Base-by-base conservation (phyloP, 2,113 vertebrate genomes). In the Typhlomys cinereus region DNA sequence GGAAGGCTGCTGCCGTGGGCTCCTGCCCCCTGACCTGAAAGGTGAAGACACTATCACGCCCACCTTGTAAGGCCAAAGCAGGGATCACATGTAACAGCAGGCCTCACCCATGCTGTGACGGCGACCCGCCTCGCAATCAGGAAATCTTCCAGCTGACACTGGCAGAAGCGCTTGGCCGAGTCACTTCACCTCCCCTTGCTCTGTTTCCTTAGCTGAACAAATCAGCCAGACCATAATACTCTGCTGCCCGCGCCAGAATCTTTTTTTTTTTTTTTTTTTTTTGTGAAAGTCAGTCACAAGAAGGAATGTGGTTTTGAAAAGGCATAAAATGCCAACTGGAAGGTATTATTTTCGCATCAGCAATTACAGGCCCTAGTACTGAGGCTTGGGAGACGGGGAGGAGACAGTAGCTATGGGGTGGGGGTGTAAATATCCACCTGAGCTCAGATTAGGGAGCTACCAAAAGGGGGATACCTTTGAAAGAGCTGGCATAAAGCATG, bases 291-390 rank as follows among this genome's bases (percentile, higher is more conserved):
- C 67, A 34, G 18, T 52, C 31, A 69, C 57, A 74, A 67, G 57
- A 76, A 34, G 3, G 46, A 94, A 89, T 88, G 34, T 64, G 59
- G 34, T 91, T 92, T 82, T 92, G 73, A 90, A 95, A 95, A 91
- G 76, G 76, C 52, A 61, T 61, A 36, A 85, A 75, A 88, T 2
- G 0, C 29, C 39, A 91, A 75, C 67, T 85, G 50, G 52, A 92
- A 86, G 46, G 57, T 80, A 21, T 85, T 89, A 93, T 92, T 93
- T 87, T 61, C 62, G 59, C 54, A 74, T 61, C 88, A 21, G 54
- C 95, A 95, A 92, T 90, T 93, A 92, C 46, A 90, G 59, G 76
- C 70, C 52, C 36, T n/a, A 85, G n/a, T 89, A 94, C 61, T 59
- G 46, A 88, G 74, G 41, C 44, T 89, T 79, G 14, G 4, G 4